A percentile compares a stretch with the other conserved stretches of the same genome.
Evolutionary conservation across 2,888 invertebrate species (phyloP).

Genomic region (Rugalucina vietnamica): DNA sequence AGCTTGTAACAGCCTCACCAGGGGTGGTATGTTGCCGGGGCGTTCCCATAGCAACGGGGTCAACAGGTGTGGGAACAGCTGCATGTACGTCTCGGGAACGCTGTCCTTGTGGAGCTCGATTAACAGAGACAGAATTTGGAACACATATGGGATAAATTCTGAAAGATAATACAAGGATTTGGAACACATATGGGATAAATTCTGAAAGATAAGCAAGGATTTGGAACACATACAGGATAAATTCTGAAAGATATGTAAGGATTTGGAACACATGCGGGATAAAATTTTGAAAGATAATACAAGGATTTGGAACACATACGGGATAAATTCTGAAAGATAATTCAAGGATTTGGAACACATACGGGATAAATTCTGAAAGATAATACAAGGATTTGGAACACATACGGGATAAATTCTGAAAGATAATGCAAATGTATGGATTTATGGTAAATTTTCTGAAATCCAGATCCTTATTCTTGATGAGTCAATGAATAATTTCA

Average conservation of each 20-base stretch:
- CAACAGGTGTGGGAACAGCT: slow-evolving; percentile 94
- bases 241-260: no score
- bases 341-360: slow-evolving; percentile 99
- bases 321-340: no score
- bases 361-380: slow-evolving; percentile 97
- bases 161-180: slow-evolving; percentile 94
- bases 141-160: slow-evolving; percentile 99
- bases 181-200: slow-evolving; percentile 99
- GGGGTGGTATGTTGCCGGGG: slow-evolving; percentile 95
- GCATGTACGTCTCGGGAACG: slow-evolving; percentile 92
- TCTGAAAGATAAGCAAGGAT: no score
- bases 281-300: no score
- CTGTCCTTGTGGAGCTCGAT: slow-evolving; percentile 87
- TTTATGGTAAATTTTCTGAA: no score
- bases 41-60: slow-evolving; percentile 97
- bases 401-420: slow-evolving; percentile 99
- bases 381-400: slow-evolving; percentile 99
- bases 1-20: slow-evolving; percentile 95
- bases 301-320: no score
- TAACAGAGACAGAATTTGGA: slow-evolving; percentile 97
- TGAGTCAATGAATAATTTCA: slow-evolving; percentile 99
- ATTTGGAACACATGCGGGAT: slow-evolving; percentile 99
- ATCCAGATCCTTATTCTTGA: slow-evolving; percentile 99
- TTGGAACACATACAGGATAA: no score
- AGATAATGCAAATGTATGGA: no score